These are phyloP conservation scores for Dasyprocta punctata DNA, from an alignment of 2,113 vertebrate species.

Conservation along the genomic window DNA sequence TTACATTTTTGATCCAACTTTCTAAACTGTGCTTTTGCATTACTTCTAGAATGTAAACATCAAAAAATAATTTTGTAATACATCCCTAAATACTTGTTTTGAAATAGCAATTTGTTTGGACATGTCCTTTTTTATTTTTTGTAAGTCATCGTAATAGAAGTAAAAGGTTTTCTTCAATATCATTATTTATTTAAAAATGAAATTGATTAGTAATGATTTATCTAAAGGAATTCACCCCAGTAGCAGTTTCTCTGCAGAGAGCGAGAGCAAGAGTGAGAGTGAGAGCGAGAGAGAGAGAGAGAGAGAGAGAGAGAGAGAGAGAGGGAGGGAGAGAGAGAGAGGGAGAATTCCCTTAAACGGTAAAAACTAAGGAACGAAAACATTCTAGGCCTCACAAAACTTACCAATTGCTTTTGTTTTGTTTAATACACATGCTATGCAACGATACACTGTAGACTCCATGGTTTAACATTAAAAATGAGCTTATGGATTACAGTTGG, in stretches of 20 bases:
- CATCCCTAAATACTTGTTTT: slow-evolving; percentile 2
- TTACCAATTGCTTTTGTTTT: slow-evolving; percentile 76
- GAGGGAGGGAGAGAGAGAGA: slow-evolving; percentile 26
- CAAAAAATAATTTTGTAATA: not conserved
- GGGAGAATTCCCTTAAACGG: slow-evolving; percentile 67
- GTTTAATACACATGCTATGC: slow-evolving; percentile 71
- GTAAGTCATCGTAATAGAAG: slow-evolving; percentile 48
- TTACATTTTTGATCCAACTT: not conserved
- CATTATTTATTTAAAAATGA: slow-evolving; percentile 74
- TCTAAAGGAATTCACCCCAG: slow-evolving; percentile 70
- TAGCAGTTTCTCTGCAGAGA: slow-evolving; percentile 46
- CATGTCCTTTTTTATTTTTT: not conserved
- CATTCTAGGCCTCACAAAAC: slow-evolving; percentile 61
- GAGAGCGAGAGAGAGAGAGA: too few species aligned
- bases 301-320: too few species aligned
- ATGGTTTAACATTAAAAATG: not conserved
- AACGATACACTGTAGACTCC: not conserved
- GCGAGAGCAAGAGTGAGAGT: too few species aligned
- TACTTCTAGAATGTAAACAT: not conserved
- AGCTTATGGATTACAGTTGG: slow-evolving; percentile 74
- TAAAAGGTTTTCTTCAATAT: slow-evolving; percentile 64
- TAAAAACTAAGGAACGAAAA: slow-evolving; percentile 72
- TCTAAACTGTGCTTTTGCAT: not conserved
- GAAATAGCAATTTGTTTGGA: slow-evolving; percentile 69
- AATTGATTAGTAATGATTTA: slow-evolving; percentile 68